Conservation (phyloP, 1,140 invertebrate genomes). For the Drosophila tani region DNA sequence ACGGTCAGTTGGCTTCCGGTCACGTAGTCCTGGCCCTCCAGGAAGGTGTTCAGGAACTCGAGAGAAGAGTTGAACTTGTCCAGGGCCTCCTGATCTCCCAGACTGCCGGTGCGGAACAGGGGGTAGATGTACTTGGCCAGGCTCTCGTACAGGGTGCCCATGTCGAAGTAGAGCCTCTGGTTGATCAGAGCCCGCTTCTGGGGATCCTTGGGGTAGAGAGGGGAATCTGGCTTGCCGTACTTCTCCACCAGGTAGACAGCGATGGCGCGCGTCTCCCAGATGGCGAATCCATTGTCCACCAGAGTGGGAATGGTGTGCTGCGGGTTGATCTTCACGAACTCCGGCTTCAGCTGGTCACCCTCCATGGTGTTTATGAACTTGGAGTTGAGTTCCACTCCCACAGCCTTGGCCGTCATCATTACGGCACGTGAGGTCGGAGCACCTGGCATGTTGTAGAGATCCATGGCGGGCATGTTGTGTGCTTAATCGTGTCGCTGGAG, state of each 20-base stretch:
- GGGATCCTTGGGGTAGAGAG: conserved; percentile 89
- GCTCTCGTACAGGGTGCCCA: conserved; percentile 88
- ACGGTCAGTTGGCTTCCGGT: conserved; percentile 90
- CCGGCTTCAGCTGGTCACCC: conserved; percentile 89
- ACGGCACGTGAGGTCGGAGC: conserved; percentile 90
- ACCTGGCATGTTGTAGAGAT: conserved; percentile 88
- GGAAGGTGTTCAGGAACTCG: conserved; percentile 88
- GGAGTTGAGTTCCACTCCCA: conserved; percentile 90
- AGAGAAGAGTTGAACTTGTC: conserved; percentile 88
- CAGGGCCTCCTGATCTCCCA: conserved; percentile 87
- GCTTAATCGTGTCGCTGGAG: neutral
- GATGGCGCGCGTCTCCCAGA: conserved; percentile 91
- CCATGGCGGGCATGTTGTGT: conserved; percentile 42
- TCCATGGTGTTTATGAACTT: conserved; percentile 87
- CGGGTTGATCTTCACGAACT: conserved; percentile 88
- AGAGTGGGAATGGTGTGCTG: conserved; percentile 89
- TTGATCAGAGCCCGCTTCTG: conserved; percentile 89
- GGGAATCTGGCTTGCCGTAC: conserved; percentile 88
- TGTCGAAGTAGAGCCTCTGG: conserved; percentile 90
- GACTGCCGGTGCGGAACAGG: conserved; percentile 87
- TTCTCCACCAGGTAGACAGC: conserved; percentile 89
- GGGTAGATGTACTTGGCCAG: conserved; percentile 89
- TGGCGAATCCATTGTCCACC: conserved; percentile 88
- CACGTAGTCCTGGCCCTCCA: conserved; percentile 88
- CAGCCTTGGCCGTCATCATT: conserved; percentile 88